Percentiles rank a stretch among this genome's conserved stretches.
These are phyloP conservation scores for Sebastolobus alascanus DNA, from an alignment of 2,797 vertebrate genomes.

Conservation along the genomic window DNA sequence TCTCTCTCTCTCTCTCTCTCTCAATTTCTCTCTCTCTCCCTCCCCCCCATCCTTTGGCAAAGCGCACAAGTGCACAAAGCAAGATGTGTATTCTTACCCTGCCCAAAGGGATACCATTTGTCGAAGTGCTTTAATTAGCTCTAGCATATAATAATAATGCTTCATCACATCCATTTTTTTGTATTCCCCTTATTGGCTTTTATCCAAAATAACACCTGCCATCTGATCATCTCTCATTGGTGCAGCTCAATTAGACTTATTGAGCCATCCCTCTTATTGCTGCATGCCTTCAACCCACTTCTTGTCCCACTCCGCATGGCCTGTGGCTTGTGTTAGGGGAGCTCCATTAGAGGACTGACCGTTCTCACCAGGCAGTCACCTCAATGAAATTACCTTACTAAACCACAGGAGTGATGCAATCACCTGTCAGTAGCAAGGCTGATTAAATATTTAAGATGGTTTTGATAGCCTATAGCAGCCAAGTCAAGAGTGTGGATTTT, in stretches of 20 bases:
- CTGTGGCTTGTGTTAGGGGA: conserved; percentile 10
- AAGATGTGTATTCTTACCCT: background rate
- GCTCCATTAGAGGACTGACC: conserved; percentile 37
- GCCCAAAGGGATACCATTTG: conserved; percentile 20
- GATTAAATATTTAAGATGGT: conserved; percentile 44
- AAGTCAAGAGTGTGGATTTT: conserved; percentile 1
- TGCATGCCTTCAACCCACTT: background rate
- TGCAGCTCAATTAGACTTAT: conserved; percentile 37
- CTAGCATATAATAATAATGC: background rate
- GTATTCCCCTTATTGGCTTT: background rate
- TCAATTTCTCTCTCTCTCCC: background rate
- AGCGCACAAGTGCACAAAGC: conserved; percentile 25
- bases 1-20: background rate
- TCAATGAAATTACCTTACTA: conserved; percentile 46
- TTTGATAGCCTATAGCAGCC: conserved; percentile 12
- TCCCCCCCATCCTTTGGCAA: background rate
- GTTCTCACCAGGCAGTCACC: conserved; percentile 24
- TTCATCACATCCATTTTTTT: background rate
- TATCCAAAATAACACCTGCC: background rate
- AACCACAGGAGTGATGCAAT: conserved; percentile 44
- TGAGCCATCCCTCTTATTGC: conserved; percentile 20
- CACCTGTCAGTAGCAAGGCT: conserved; percentile 24
- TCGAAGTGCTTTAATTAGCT: conserved; percentile 29
- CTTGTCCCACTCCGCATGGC: conserved; percentile 12
- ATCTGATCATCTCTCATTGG: conserved; percentile 11